A percentile compares a stretch with the other conserved stretches of the same genome.
These are phyloP conservation scores for Microtus ochrogaster DNA, from an alignment of 2,113 vertebrate species.

Conservation along the genomic window DNA sequence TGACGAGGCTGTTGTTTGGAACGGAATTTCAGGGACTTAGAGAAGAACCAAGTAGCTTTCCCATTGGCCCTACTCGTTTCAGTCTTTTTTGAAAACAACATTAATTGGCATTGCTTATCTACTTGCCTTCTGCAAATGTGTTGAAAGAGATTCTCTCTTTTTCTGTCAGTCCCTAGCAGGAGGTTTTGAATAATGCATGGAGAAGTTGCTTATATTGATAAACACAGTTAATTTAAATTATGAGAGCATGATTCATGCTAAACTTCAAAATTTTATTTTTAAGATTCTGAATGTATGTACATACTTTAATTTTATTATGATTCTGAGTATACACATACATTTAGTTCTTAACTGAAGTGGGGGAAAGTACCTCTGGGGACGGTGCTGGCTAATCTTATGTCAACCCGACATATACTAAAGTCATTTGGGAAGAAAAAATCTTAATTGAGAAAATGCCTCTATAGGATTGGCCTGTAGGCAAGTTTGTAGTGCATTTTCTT, in stretches of 20 bases:
- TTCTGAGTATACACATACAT: neutral
- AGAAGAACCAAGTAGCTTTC: neutral
- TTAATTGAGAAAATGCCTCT: neutral
- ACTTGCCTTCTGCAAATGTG: constrained; percentile 53
- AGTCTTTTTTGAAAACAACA: constrained; percentile 33
- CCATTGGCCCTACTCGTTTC: neutral
- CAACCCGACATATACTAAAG: neutral
- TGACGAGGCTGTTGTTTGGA: neutral
- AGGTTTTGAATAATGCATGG: constrained; percentile 61
- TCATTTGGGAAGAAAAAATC: neutral
- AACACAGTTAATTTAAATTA: constrained; percentile 67
- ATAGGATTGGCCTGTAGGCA: neutral
- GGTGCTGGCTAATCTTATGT: neutral
- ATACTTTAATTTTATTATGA: neutral
- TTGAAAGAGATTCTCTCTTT: constrained; percentile 2
- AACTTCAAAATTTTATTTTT: constrained; percentile 55
- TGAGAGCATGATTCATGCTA: constrained; percentile 39
- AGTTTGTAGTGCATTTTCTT: neutral
- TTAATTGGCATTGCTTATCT: constrained; percentile 16
- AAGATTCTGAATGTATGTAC: constrained; percentile 1
- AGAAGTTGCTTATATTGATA: constrained; percentile 36
- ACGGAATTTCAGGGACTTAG: neutral
- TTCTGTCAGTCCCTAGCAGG: neutral
- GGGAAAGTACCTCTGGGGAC: neutral
- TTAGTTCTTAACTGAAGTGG: constrained; percentile 34